Base-by-base conservation (phyloP, 2,797 vertebrate species). In the Thripadectes ignobilis region DNA sequence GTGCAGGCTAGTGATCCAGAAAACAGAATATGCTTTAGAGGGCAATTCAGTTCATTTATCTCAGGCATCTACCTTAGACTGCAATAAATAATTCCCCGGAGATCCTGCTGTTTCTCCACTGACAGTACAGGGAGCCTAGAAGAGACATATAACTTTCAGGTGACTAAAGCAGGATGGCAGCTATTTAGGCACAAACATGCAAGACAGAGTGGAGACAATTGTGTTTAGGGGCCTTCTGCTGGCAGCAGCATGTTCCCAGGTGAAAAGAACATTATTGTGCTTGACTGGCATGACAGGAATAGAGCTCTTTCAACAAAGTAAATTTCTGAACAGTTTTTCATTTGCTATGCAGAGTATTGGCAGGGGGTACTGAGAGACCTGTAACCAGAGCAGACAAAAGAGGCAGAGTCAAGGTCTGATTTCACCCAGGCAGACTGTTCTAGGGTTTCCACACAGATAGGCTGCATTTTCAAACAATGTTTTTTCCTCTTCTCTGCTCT, bases 381-480 rank as follows among this genome's bases (percentile, higher is more conserved):
- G 81, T 93, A 94, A 92, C 73, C 59, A 94, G 87, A 88, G 61
- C 84, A 80, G 69, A 92, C 78, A 84, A 93, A 94, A 89, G 73
- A 76, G n/a, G 49, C 62, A 89, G 66, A 85, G 48, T 71, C 69
- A 74, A 89, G 86, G 89, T 95, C 86, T 78, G 68, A 82, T 97
- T 96, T 95, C 93, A 96, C 68, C 68, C 62, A 65, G 22, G 46
- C 69, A 91, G 65, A 55, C 38, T 74, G 48, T 76, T 94, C 93
- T 96, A 95, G 65, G 72, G 74, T 96, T 97, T 96, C 91, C 82
- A 76, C 76, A 51, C 48, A 92, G 80, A 92, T 59, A 93, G 83
- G 45, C 71, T 79, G 74, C 88, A 87, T 96, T 95, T 95, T 90
- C 80, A 94, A 94, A 91, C 89, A 89, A 20, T 26, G 45, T 83